Evolutionary conservation across 92 coral and sea anemone species (phyloP).

Genomic region (Desmophyllum pertusum): DNA sequence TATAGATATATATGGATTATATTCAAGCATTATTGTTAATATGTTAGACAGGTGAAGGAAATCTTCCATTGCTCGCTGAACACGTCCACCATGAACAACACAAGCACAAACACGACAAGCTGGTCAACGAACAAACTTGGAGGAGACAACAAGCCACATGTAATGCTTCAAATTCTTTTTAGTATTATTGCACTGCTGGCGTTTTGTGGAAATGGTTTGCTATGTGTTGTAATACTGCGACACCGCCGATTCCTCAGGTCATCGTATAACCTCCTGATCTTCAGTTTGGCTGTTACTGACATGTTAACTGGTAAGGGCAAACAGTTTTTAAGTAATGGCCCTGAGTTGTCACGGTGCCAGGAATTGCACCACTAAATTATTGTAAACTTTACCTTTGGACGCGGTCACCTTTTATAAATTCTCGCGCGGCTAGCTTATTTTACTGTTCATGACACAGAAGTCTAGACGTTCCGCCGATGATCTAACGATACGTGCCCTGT

Average conservation of each 20-base stretch:
- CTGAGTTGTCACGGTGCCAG: too few relatives aligned
- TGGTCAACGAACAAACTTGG: not conserved
- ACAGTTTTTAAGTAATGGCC: too few relatives aligned
- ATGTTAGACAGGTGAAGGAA: not conserved
- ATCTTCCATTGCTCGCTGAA: not conserved
- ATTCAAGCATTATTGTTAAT: not conserved
- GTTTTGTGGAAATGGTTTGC: constrained; percentile 22
- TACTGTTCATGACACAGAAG: too few relatives aligned
- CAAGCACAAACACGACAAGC: not conserved
- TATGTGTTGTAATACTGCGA: constrained; percentile 23
- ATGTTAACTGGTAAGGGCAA: constrained; percentile 19
- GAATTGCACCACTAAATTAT: too few relatives aligned
- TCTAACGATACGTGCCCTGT: too few relatives aligned
- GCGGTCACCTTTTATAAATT: too few relatives aligned
- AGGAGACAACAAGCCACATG: not conserved
- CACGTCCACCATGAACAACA: not conserved
- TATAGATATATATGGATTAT: not conserved
- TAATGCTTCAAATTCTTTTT: constrained; percentile 8
- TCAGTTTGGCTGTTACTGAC: constrained; percentile 29
- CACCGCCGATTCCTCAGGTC: constrained; percentile 8
- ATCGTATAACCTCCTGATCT: constrained; percentile 25
- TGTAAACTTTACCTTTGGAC: too few relatives aligned
- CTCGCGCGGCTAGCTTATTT: too few relatives aligned
- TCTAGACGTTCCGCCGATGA: too few relatives aligned
- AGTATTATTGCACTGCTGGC: constrained; percentile 20